Conservation (phyloP, 2,797 vertebrate species). For the Smutsia temminckii region DNA sequence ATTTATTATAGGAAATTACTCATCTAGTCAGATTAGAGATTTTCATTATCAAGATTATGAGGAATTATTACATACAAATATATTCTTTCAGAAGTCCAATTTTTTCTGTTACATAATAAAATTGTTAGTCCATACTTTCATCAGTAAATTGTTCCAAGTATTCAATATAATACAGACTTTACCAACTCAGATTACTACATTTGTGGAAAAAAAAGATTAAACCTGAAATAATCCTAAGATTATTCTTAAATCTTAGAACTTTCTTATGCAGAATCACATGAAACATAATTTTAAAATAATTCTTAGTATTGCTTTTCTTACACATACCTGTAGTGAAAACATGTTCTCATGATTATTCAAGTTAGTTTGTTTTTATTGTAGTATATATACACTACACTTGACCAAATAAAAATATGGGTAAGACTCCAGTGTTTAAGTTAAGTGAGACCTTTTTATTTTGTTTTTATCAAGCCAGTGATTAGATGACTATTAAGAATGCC, state of each 20-base stretch:
- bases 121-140: neutral
- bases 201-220: neutral
- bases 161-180: neutral
- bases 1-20: neutral
- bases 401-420: neutral
- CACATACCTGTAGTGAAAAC: neutral
- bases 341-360: neutral
- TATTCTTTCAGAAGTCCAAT: neutral
- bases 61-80: neutral
- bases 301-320: slow-evolving; percentile 8
- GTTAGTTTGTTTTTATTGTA: neutral
- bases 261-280: neutral
- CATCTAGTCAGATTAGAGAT: neutral
- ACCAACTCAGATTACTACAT: neutral
- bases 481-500: neutral
- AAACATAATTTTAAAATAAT: slow-evolving; percentile 34
- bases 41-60: neutral
- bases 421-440: neutral
- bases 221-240: slow-evolving; percentile 28
- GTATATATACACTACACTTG: neutral
- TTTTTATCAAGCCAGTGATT: neutral
- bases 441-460: neutral
- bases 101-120: neutral
- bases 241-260: neutral
- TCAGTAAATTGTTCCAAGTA: neutral